phyloP scores from a whole-genome alignment of 1,140 invertebrate genomes.

The Drosophila baimaii region DNA sequence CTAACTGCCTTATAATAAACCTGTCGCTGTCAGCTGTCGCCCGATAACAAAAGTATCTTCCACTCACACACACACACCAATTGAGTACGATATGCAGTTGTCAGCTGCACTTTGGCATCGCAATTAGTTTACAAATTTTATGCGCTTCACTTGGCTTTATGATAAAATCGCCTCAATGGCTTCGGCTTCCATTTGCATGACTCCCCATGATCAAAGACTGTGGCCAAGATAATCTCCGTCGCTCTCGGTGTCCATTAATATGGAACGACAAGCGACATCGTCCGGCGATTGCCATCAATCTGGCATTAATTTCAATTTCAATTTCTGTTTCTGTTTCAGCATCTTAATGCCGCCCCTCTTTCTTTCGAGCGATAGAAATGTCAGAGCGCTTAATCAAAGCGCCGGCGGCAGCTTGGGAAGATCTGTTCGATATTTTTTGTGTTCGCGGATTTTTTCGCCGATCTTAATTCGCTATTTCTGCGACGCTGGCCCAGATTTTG shows the following conservation, averaged over 20 bases:
- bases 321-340: conserved; percentile 26
- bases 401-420: conserved; percentile 50
- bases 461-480: conserved; percentile 37
- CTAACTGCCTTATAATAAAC: conserved; percentile 74
- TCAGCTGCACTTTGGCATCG: conserved; percentile 35
- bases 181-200: conserved; percentile 55
- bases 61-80: neutral
- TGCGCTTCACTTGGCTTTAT: conserved; percentile 34
- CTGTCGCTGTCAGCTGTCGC: conserved; percentile 73
- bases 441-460: conserved; percentile 22
- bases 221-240: conserved; percentile 38
- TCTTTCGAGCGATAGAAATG: conserved; percentile 48
- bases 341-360: neutral
- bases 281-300: conserved; percentile 65
- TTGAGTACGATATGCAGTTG: conserved; percentile 23
- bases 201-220: conserved; percentile 39
- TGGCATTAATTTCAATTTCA: conserved; percentile 73
- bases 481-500: conserved; percentile 41
- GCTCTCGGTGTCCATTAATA: conserved; percentile 67
- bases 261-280: conserved; percentile 49
- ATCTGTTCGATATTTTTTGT: conserved; percentile 33
- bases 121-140: conserved; percentile 56
- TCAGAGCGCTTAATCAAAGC: conserved; percentile 53
- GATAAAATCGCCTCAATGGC: conserved; percentile 9
- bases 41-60: conserved; percentile 19